These are phyloP conservation scores for Drosophila asahinai DNA, from an alignment of 1,140 invertebrate genomes.

Conservation along the genomic window DNA sequence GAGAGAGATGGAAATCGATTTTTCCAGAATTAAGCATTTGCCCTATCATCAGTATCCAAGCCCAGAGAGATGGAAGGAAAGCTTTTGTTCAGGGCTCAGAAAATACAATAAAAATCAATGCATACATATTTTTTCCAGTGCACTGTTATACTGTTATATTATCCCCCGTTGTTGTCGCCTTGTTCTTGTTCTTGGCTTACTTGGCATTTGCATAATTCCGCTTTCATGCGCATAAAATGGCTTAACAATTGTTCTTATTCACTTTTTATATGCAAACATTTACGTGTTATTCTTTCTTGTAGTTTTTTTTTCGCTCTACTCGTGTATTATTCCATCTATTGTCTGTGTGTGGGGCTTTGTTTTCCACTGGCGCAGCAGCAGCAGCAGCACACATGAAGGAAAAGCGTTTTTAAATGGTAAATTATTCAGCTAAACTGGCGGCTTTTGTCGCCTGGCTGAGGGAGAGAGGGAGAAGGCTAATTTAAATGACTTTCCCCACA, in stretches of 20 bases:
- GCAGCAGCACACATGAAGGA: slow-evolving; percentile 14
- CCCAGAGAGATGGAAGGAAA: not conserved
- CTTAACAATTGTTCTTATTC: slow-evolving; percentile 60
- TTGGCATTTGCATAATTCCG: slow-evolving; percentile 66
- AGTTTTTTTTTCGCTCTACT: slow-evolving; percentile 14
- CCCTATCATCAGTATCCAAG: not conserved
- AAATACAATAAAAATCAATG: too few relatives aligned
- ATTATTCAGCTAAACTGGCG: slow-evolving; percentile 62
- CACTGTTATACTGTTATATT: slow-evolving; percentile 11
- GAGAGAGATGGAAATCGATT: not conserved
- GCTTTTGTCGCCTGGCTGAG: slow-evolving; percentile 53
- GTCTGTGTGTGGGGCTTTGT: slow-evolving; percentile 56
- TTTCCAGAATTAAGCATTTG: not conserved
- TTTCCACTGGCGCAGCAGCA: slow-evolving; percentile 26
- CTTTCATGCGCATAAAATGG: slow-evolving; percentile 65
- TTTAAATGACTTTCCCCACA: slow-evolving; percentile 41
- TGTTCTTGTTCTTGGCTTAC: slow-evolving; percentile 17
- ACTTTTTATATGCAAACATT: slow-evolving; percentile 50
- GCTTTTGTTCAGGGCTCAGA: not conserved
- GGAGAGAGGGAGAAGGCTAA: slow-evolving; percentile 26
- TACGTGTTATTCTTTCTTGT: slow-evolving; percentile 33
- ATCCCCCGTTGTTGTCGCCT: slow-evolving; percentile 1
- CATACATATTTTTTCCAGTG: not conserved
- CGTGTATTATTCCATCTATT: slow-evolving; percentile 46
- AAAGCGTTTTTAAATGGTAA: slow-evolving; percentile 67